Evolutionary conservation across 2,797 vertebrate genomes (phyloP).

Genomic region (Myioborus miniatus): DNA sequence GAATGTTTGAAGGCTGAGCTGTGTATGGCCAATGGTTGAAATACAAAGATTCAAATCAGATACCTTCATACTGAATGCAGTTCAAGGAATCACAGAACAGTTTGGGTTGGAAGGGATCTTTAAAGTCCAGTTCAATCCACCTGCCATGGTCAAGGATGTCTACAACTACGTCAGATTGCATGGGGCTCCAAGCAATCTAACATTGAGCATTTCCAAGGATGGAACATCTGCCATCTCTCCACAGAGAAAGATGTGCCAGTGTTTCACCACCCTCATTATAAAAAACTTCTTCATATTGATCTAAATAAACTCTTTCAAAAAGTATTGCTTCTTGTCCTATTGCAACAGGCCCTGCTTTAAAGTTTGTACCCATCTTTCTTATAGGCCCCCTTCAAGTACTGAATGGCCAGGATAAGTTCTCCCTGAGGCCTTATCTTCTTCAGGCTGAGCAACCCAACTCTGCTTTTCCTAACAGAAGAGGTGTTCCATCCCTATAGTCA

Average conservation of each 20-base stretch:
- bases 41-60: not conserved
- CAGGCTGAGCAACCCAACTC: not conserved
- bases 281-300: not conserved
- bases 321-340: not conserved
- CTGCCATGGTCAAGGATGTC: not conserved
- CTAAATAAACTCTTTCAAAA: not conserved
- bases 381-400: not conserved
- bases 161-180: accelerated
- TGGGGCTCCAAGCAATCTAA: not conserved
- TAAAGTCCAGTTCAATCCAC: not conserved
- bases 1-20: not conserved
- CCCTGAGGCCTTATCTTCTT: not conserved
- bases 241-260: not conserved
- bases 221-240: not conserved
- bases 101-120: not conserved
- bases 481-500: not conserved
- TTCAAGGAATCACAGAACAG: not conserved
- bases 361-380: not conserved
- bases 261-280: not conserved
- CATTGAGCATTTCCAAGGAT: not conserved
- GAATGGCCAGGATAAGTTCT: not conserved
- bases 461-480: not conserved
- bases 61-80: not conserved
- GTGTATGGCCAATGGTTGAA: not conserved
- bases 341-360: not conserved